Percentiles rank a stretch among this genome's conserved stretches.
Evolutionary conservation across 2,113 vertebrate genomes (phyloP).

Genomic region (Stegastes partitus): DNA sequence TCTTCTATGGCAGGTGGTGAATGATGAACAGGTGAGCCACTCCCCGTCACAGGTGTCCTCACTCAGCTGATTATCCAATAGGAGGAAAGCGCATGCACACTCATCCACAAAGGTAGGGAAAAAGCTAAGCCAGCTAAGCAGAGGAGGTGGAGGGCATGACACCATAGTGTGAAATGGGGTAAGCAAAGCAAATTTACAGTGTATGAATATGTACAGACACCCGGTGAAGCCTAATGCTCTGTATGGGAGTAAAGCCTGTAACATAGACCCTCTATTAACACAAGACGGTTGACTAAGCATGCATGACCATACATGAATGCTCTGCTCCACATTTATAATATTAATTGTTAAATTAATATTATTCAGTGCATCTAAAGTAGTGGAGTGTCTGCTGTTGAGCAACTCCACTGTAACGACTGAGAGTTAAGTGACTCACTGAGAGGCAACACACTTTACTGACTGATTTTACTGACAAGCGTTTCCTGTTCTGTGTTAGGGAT

Average conservation of each 20-base stretch:
- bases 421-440: constrained; percentile 15
- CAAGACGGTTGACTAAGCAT: constrained; percentile 16
- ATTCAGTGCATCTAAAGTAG: background rate
- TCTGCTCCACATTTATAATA: constrained; percentile 24
- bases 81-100: no score
- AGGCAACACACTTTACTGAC: constrained; percentile 7
- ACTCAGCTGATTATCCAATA: no score
- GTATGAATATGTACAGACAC: background rate
- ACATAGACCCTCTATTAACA: constrained; percentile 14
- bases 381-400: background rate
- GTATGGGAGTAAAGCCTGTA: background rate
- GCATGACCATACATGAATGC: background rate
- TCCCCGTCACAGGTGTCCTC: no score
- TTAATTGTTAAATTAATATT: no score
- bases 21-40: no score
- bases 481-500: background rate
- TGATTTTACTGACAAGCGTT: constrained; percentile 1
- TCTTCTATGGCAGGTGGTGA: no score
- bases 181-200: constrained; percentile 14
- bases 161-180: constrained; percentile 2
- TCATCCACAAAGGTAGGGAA: no score
- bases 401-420: constrained; percentile 20
- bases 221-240: background rate
- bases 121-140: no score
- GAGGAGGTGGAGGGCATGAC: no score